phyloP scores from a whole-genome alignment of 2,113 vertebrate species.

The Oenanthe oenanthe region DNA sequence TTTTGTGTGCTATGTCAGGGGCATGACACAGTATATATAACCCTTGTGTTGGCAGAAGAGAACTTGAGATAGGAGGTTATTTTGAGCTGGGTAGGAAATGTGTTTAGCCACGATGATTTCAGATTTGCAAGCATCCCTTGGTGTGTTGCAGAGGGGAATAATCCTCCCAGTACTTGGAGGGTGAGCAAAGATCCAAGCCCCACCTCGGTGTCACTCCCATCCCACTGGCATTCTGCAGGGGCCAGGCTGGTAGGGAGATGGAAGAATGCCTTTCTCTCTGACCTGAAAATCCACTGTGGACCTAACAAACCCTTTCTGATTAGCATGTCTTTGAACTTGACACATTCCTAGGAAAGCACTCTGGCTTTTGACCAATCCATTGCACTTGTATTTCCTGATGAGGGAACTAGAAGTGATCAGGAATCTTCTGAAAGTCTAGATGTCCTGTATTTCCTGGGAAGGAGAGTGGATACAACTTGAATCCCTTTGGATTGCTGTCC shows the following conservation, averaged over 20 bases:
- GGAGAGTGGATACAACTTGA: background rate
- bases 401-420: background rate
- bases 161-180: background rate
- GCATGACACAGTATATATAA: background rate
- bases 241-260: background rate
- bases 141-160: background rate
- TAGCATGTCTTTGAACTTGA: background rate
- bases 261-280: background rate
- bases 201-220: background rate
- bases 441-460: background rate
- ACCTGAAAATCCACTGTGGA: background rate
- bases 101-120: background rate
- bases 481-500: conserved; percentile 14
- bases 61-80: background rate
- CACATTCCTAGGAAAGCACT: background rate
- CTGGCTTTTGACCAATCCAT: background rate
- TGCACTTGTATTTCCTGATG: background rate
- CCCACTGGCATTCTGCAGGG: background rate
- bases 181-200: background rate
- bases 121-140: background rate
- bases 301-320: background rate
- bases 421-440: background rate
- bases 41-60: background rate
- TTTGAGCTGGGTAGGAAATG: background rate
- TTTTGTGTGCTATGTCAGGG: background rate